Evolutionary conservation across 2,113 vertebrate species (phyloP), one percentile per base, ranked within the genome.

Genomic region (Dicentrarchus labrax): DNA sequence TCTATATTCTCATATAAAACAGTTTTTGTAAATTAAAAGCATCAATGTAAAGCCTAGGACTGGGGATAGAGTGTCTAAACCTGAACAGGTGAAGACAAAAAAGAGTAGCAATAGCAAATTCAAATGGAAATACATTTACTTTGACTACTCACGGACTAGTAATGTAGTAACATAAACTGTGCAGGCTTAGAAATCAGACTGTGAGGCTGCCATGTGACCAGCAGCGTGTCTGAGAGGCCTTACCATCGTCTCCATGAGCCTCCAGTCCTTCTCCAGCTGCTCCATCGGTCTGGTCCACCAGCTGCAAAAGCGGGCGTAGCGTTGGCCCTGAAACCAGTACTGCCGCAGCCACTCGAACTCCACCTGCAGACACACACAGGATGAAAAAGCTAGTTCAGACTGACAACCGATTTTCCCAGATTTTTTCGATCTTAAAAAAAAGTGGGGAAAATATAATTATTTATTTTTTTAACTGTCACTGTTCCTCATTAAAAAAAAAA

Each of bases 301-400:
- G 79, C 98, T 96, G 73, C 95, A 98, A 91, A 95, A 99, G 38
- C 96, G 97, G 83, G 93, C 92, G 79, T 97, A 98, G 9, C 98
- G 96, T 81, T 92, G 96, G 80, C 97, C 97, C 95, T 99, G 98
- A 94, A 99, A 99, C 98, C 98, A 99, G 88, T 97, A 99, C 92
- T 99, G 98, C 53, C 98, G 93, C 80, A 99, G 95, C 98, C 98
- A 99, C 82, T 99, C 98, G 82, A 99, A 99, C 91, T 99, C 98
- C 45, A 99, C 97, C 97, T 99, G 92, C 30, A 87, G 2, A 68
- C 48, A 72, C 8, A 70, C 21, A 64, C 8, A 53, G 0, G 12
- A 72, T 16, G 24, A 61, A 50, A 72, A 61, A 30, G 12, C 10
- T 47, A 6, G 17, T 67, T 83, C 21, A 72, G 6, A 57, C 24